Evolutionary conservation across 2,888 invertebrate genomes (phyloP).

Genomic region (Tetranychus truncatus): DNA sequence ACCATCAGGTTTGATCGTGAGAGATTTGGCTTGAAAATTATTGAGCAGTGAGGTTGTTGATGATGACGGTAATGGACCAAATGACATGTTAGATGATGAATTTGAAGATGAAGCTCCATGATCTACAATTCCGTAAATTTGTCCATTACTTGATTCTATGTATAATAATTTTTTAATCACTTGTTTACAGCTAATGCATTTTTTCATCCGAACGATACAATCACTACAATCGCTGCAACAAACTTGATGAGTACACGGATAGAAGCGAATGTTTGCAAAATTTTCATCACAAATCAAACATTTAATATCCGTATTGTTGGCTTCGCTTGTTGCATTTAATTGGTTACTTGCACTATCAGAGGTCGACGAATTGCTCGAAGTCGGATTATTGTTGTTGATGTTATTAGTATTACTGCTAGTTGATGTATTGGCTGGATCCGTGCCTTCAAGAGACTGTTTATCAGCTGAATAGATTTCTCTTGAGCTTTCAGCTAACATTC

Average conservation of each 20-base stretch:
- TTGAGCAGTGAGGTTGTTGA: not conserved
- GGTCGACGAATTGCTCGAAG: not conserved
- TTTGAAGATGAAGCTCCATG: not conserved
- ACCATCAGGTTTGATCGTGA: slow-evolving; percentile 4
- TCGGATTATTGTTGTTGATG: not conserved
- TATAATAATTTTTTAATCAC: slow-evolving; percentile 35
- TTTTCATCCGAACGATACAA: slow-evolving; percentile 56
- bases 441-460: not conserved
- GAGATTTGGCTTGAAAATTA: slow-evolving; percentile 1
- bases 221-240: slow-evolving; percentile 57
- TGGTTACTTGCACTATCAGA: not conserved
- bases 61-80: not conserved
- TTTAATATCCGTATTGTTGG: slow-evolving; percentile 32
- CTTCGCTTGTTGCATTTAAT: not conserved
- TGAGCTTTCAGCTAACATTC: not conserved
- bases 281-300: slow-evolving; percentile 54
- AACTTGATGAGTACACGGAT: slow-evolving; percentile 54
- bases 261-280: slow-evolving; percentile 43
- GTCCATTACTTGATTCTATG: not conserved
- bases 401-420: not conserved
- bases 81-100: not conserved
- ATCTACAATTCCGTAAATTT: not conserved
- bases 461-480: not conserved
- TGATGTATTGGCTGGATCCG: not conserved
- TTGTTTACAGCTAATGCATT: slow-evolving; percentile 49